Evolutionary conservation across 1,140 invertebrate species (phyloP), one percentile per base, ranked within the genome.

Genomic region (Drosophila pseudoobscura): DNA sequence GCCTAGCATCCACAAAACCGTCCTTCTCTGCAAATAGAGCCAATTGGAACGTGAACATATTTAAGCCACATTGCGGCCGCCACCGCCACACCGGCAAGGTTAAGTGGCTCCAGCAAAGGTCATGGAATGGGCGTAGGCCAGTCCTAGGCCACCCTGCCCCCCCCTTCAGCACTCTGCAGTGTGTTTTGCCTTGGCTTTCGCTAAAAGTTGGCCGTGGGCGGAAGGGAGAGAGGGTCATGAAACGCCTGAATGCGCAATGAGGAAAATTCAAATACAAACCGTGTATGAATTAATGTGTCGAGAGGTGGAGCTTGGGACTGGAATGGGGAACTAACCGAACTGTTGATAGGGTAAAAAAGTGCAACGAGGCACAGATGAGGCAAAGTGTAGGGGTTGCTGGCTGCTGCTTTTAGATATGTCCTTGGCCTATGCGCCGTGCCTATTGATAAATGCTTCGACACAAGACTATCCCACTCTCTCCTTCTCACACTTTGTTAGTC

Each of bases 261-360:
- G 29, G 7, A 7, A 31, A 82, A 78, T 75, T 71, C 63, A 82
- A 82, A 78, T 65, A 71, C 66, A 71, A 82, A 46, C 62, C 52
- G 65, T 78, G 75, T 62, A 72, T 87, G 78, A 78, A 68, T 75
- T 65, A 82, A 77, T 85, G 80, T 80, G 54, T 71, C 75, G 54
- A 71, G 55, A 73, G 80, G 62, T 8, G 29, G 51, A 45, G 35
- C 47, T 61, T 31, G 35, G 7, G 47, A 43, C 35, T 43, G 9
- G 17, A 17, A 29, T 15, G 31, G 50, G 35, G 3, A 17, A 31
- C 8, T 6, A 15, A 26, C 13, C 17, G 62, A 84, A 78, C 77
- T 70, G 76, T 78, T 75, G 66, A 80, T 63, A 80, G 68, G 41
- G 63, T 73, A 62, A 77, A 79, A 61, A 78, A 84, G 80, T 83